Evolutionary conservation across 2,888 invertebrate species (phyloP).

Genomic region (Conistra vaccinii): DNA sequence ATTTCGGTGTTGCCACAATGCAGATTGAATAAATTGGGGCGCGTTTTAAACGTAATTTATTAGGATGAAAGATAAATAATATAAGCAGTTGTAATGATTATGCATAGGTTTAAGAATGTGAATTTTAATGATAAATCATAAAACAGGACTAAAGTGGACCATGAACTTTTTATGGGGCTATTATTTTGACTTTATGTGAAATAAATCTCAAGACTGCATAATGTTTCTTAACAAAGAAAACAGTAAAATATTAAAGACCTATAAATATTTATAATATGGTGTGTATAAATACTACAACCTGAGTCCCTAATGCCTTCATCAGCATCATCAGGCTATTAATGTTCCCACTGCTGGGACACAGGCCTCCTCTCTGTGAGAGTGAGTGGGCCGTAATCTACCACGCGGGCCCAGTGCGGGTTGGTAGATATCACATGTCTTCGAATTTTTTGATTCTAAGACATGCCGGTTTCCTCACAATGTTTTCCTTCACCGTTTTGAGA

Average conservation of each 20-base stretch:
- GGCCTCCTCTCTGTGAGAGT: too few species aligned
- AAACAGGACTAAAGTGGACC: slow-evolving; percentile 34
- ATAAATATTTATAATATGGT: neutral
- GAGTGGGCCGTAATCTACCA: too few species aligned
- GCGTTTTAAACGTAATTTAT: slow-evolving; percentile 21
- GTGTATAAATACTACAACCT: neutral
- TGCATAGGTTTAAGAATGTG: slow-evolving; percentile 9
- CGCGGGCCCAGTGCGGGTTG: too few species aligned
- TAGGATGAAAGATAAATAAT: slow-evolving; percentile 11
- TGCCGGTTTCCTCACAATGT: too few species aligned
- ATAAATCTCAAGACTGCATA: slow-evolving; percentile 33
- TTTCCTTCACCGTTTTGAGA: too few species aligned
- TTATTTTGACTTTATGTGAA: slow-evolving; percentile 27
- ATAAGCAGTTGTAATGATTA: slow-evolving; percentile 7
- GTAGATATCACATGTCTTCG: too few species aligned
- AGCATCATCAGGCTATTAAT: too few species aligned
- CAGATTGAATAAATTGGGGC: slow-evolving; percentile 30
- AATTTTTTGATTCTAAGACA: too few species aligned
- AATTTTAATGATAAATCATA: slow-evolving; percentile 36
- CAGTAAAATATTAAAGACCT: neutral
- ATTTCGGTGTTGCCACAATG: slow-evolving; percentile 39
- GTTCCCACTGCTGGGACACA: too few species aligned
- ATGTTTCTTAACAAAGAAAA: slow-evolving; percentile 15
- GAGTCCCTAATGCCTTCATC: neutral
- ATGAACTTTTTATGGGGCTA: slow-evolving; percentile 38